Conservation (phyloP, 2,888 invertebrate species). For the Pedicia rivosa region DNA sequence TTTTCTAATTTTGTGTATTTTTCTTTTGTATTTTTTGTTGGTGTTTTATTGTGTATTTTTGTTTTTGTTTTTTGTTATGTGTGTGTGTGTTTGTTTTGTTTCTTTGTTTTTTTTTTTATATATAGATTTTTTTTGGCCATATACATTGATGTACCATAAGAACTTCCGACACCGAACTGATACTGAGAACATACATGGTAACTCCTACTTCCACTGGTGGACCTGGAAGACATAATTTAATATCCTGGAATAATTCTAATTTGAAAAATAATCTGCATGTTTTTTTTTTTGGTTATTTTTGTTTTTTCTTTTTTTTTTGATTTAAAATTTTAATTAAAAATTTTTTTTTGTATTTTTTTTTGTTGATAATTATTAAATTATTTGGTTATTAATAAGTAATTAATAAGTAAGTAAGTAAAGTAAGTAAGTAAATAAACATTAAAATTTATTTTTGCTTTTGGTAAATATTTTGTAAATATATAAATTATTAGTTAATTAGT, state of each 20-base stretch:
- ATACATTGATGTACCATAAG: slow-evolving; percentile 75
- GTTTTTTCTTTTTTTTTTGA: slow-evolving; percentile 2
- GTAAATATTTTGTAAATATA: not conserved
- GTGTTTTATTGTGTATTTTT: no score
- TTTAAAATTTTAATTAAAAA: slow-evolving; percentile 6
- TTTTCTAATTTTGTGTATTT: no score
- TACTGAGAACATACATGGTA: slow-evolving; percentile 96
- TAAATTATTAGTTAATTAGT: not conserved
- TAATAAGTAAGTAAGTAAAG: no score
- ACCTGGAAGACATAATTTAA: slow-evolving; percentile 48
- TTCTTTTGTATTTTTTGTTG: no score
- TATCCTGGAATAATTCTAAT: no score
- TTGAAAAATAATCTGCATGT: not conserved
- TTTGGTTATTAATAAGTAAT: not conserved
- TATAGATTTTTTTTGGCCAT: slow-evolving; percentile 14
- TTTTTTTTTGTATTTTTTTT: not conserved
- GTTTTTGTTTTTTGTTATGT: no score
- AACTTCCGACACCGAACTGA: slow-evolving; percentile 96
- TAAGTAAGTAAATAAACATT: no score
- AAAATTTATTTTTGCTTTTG: not conserved
- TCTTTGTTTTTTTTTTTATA: not conserved
- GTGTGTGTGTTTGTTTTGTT: no score
- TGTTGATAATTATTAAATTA: not conserved
- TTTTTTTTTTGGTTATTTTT: slow-evolving; percentile 2
- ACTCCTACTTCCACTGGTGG: slow-evolving; percentile 95